phyloP scores from a whole-genome alignment of 2,113 vertebrate genomes.

The Notechis scutatus region DNA sequence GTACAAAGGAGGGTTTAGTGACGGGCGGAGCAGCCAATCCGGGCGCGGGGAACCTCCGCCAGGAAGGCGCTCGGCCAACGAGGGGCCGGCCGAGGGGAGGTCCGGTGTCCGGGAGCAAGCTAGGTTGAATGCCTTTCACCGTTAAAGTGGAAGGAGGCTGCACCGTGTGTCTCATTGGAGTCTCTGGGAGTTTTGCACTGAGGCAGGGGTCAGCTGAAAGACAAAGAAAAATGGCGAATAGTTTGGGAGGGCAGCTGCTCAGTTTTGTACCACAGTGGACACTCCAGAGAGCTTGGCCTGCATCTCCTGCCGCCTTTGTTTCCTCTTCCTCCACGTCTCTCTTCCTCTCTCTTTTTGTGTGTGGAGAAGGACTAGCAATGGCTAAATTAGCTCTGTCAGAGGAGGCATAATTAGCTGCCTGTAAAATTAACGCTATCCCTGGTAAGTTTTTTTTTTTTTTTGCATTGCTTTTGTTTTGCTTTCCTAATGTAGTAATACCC shows the following conservation, averaged over 20 bases:
- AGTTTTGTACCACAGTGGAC: slow-evolving; percentile 75
- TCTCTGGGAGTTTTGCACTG: slow-evolving; percentile 78
- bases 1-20: slow-evolving; percentile 69
- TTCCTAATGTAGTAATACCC: slow-evolving; percentile 37
- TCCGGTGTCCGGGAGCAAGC: slow-evolving; percentile 86
- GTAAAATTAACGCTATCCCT: slow-evolving; percentile 66
- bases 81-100: slow-evolving; percentile 55
- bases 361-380: slow-evolving; percentile 63
- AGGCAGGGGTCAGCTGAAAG: slow-evolving; percentile 89
- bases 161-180: slow-evolving; percentile 81
- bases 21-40: slow-evolving; percentile 62
- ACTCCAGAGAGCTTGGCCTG: slow-evolving; percentile 60
- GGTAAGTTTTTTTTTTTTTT: slow-evolving; percentile 69
- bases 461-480: slow-evolving; percentile 40
- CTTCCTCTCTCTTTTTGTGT: slow-evolving; percentile 26
- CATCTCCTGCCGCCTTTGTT: slow-evolving; percentile 74
- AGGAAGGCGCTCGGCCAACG: slow-evolving; percentile 71
- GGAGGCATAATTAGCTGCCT: slow-evolving; percentile 66
- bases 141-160: slow-evolving; percentile 94
- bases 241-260: slow-evolving; percentile 67
- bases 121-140: slow-evolving; percentile 91
- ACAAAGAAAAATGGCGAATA: slow-evolving; percentile 79
- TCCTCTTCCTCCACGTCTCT: slow-evolving; percentile 49
- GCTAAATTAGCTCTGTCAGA: slow-evolving; percentile 66
- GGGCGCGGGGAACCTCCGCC: slow-evolving; percentile 30